Conservation (phyloP, 1,140 invertebrate species). For the Papilio polytes region DNA sequence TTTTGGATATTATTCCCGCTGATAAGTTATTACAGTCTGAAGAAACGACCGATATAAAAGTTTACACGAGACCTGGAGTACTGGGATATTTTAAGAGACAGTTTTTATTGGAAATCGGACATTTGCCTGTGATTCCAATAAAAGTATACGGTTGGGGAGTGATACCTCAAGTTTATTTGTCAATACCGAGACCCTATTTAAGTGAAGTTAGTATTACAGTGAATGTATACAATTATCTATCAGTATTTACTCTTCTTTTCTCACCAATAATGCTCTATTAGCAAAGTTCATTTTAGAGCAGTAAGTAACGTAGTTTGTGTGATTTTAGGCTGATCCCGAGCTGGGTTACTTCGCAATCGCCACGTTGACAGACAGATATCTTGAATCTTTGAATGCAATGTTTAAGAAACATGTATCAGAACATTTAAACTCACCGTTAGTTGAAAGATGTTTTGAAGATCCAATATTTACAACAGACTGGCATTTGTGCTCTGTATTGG, state of each 20-base stretch:
- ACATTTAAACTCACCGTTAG: slow-evolving; percentile 65
- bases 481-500: slow-evolving; percentile 74
- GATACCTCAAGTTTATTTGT: slow-evolving; percentile 74
- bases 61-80: slow-evolving; percentile 70
- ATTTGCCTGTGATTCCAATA: slow-evolving; percentile 69
- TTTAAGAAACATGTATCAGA: slow-evolving; percentile 56
- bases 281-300: background rate
- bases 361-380: slow-evolving; percentile 65
- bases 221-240: slow-evolving; percentile 38
- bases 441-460: slow-evolving; percentile 74
- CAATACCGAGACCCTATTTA: slow-evolving; percentile 58
- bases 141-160: slow-evolving; percentile 77
- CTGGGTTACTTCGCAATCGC: slow-evolving; percentile 69
- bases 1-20: slow-evolving; percentile 62
- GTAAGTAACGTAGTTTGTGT: background rate
- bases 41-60: slow-evolving; percentile 62
- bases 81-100: slow-evolving; percentile 68
- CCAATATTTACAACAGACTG: slow-evolving; percentile 61
- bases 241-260: background rate
- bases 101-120: slow-evolving; percentile 73
- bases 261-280: background rate
- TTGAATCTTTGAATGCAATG: slow-evolving; percentile 64
- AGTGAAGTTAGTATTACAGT: slow-evolving; percentile 52
- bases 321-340: slow-evolving; percentile 54
- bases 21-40: slow-evolving; percentile 64